A percentile compares a stretch with the other conserved stretches of the same genome.
These are phyloP conservation scores for Apocheima hispidaria DNA, from an alignment of 2,888 invertebrate species.

Conservation along the genomic window DNA sequence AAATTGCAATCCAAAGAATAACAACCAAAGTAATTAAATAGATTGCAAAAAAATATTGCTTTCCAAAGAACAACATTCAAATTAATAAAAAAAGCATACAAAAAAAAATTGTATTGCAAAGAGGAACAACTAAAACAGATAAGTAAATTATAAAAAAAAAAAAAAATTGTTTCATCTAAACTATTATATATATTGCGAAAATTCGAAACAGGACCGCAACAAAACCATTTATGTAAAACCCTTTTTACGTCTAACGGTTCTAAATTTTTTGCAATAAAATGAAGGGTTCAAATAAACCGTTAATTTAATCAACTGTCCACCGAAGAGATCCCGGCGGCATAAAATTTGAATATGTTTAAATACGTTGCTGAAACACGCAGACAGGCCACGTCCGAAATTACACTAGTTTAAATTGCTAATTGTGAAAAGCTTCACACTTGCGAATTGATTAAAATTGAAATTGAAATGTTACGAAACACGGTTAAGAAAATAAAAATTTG, in stretches of 20 bases:
- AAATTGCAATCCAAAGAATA: no score
- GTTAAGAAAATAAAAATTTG: neutral
- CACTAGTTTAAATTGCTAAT: conserved; percentile 30
- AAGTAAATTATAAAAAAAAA: no score
- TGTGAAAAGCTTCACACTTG: conserved; percentile 5
- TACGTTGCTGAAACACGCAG: conserved; percentile 19
- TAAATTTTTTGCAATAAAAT: neutral
- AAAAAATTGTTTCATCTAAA: no score
- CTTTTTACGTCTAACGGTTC: neutral
- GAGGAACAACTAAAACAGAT: no score
- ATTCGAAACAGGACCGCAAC: no score
- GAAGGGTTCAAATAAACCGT: conserved; percentile 1
- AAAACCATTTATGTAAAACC: neutral
- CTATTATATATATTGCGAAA: no score
- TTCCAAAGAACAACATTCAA: no score
- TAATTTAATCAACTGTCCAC: conserved; percentile 19
- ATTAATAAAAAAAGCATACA: no score
- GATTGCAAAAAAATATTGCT: no score
- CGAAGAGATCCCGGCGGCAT: conserved; percentile 22
- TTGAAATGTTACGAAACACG: neutral
- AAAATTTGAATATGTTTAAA: conserved; percentile 32
- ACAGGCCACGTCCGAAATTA: conserved; percentile 10
- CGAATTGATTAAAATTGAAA: conserved; percentile 11
- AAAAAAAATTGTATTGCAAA: no score
- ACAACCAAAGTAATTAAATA: no score